A percentile compares a stretch with the other conserved stretches of the same genome.
phyloP scores from a whole-genome alignment of 2,888 invertebrate species.

The Amblyjoppa proteus region DNA sequence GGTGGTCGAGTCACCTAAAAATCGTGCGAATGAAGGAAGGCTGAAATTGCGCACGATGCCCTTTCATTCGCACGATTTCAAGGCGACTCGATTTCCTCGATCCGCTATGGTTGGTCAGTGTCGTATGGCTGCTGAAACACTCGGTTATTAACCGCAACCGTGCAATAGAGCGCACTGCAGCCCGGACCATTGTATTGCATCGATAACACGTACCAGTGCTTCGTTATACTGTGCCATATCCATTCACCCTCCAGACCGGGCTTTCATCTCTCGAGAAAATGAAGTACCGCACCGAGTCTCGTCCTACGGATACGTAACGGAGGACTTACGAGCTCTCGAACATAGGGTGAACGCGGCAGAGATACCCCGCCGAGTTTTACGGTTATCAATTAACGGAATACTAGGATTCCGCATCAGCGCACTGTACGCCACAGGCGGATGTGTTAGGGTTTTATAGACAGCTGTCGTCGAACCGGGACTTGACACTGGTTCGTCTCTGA shows the following conservation, averaged over 20 bases:
- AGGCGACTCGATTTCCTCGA: neutral
- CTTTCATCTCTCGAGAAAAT: slow-evolving; percentile 47
- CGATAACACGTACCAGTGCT: slow-evolving; percentile 48
- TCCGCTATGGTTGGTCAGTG: neutral
- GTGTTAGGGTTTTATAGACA: slow-evolving; percentile 21
- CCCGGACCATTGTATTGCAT: slow-evolving; percentile 19
- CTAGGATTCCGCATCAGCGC: slow-evolving; percentile 81
- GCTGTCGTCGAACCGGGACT: neutral
- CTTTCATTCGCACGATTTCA: neutral
- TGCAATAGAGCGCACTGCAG: slow-evolving; percentile 8
- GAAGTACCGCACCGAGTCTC: slow-evolving; percentile 54
- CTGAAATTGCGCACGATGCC: neutral
- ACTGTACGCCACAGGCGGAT: slow-evolving; percentile 65
- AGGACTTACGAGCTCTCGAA: slow-evolving; percentile 29
- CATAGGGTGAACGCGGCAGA: slow-evolving; percentile 28
- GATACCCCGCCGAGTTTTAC: slow-evolving; percentile 77
- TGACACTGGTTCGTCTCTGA: neutral
- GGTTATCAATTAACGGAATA: slow-evolving; percentile 81
- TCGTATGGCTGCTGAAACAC: neutral
- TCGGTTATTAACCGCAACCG: slow-evolving; percentile 13
- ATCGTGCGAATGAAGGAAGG: neutral
- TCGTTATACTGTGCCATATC: slow-evolving; percentile 40
- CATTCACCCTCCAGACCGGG: slow-evolving; percentile 24
- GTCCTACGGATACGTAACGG: slow-evolving; percentile 54
- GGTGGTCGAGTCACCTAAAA: neutral